Evolutionary conservation across 2,113 vertebrate genomes (phyloP).

Genomic region (Engystomops pustulosus): DNA sequence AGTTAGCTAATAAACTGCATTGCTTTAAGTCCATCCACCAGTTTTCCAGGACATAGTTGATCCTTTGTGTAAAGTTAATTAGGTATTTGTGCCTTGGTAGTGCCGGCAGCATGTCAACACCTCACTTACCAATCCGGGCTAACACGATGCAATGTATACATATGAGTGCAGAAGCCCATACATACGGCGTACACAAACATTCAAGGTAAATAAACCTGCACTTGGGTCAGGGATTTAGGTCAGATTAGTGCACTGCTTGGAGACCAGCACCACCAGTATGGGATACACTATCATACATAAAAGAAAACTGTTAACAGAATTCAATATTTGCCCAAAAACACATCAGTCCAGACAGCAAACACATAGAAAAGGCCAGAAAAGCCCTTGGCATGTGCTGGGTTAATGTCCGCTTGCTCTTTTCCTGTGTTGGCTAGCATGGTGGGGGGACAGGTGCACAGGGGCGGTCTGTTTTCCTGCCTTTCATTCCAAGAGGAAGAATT

Average conservation of each 20-base stretch:
- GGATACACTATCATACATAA: background rate
- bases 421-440: slow-evolving; percentile 54
- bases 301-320: background rate
- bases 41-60: background rate
- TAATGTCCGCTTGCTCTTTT: slow-evolving; percentile 46
- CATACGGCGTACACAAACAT: background rate
- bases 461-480: slow-evolving; percentile 51
- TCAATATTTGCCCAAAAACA: background rate
- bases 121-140: background rate
- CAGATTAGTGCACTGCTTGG: background rate
- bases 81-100: background rate
- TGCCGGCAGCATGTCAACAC: background rate
- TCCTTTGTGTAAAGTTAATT: slow-evolving; percentile 2
- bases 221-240: background rate
- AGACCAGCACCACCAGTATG: background rate
- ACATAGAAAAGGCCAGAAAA: background rate
- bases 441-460: slow-evolving; percentile 56
- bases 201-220: background rate
- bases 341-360: slow-evolving; percentile 15
- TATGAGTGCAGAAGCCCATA: background rate
- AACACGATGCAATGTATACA: background rate
- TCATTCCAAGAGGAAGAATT: slow-evolving; percentile 58
- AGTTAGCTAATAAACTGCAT: background rate
- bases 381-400: slow-evolving; percentile 38
- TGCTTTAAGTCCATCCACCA: background rate